A percentile compares a stretch with the other conserved stretches of the same genome.
Evolutionary conservation across 2,113 vertebrate genomes (phyloP).

Genomic region (Neolamprologus sp.): DNA sequence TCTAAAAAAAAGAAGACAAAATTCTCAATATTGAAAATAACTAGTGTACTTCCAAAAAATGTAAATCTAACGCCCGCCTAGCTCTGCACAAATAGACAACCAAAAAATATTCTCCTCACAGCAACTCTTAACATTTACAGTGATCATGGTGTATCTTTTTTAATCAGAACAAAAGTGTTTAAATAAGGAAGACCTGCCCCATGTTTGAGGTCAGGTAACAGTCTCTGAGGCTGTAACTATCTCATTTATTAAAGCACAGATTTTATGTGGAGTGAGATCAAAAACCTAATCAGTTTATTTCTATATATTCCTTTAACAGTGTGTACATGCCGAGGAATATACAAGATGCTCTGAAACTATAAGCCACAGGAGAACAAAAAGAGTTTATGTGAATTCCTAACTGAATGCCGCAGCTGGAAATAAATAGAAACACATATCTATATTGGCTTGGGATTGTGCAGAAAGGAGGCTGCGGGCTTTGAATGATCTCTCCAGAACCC

Average conservation of each 20-base stretch:
- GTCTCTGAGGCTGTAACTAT: neutral
- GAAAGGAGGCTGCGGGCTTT: neutral
- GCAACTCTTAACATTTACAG: neutral
- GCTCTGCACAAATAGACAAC: neutral
- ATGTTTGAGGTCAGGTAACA: neutral
- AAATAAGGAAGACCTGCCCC: neutral
- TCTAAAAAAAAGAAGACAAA: neutral
- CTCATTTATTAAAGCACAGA: neutral
- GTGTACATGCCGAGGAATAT: neutral
- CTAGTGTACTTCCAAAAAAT: neutral
- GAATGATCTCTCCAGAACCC: neutral
- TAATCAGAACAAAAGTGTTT: neutral
- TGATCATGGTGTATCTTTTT: neutral
- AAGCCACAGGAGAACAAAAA: neutral
- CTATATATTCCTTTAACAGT: neutral
- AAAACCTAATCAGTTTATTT: neutral
- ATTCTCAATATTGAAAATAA: neutral
- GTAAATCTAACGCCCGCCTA: neutral
- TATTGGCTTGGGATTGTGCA: conserved; percentile 5
- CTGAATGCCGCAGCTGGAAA: neutral
- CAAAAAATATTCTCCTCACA: neutral
- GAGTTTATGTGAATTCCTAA: neutral
- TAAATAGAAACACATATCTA: neutral
- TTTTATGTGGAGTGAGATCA: neutral
- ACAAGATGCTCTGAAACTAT: neutral